Conservation (phyloP, 1,140 invertebrate species). For the Hycleus phaleratus region DNA sequence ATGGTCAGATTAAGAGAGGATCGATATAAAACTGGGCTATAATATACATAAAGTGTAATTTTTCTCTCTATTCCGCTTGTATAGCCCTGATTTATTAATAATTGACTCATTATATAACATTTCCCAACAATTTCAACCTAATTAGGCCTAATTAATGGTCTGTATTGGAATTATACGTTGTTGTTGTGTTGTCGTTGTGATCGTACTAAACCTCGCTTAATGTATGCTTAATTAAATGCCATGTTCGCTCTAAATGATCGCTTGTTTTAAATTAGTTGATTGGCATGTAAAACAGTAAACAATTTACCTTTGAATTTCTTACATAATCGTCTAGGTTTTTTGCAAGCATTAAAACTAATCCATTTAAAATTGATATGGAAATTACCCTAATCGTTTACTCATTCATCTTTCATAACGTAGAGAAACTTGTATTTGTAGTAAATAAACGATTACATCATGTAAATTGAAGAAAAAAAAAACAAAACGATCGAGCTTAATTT, state of each 20-base stretch:
- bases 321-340: not conserved
- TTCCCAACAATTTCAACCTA: conserved; percentile 1
- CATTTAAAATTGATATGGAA: not conserved
- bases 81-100: conserved; percentile 27
- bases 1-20: too few species aligned
- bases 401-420: too few species aligned
- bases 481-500: too few species aligned
- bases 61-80: conserved; percentile 3
- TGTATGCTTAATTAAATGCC: conserved; percentile 17
- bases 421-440: too few species aligned
- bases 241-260: conserved; percentile 19
- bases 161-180: conserved; percentile 3
- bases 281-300: conserved; percentile 21
- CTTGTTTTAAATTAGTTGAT: conserved; percentile 29
- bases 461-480: too few species aligned
- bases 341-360: not conserved
- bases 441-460: too few species aligned
- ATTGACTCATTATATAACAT: conserved; percentile 30
- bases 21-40: too few species aligned
- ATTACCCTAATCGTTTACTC: too few species aligned
- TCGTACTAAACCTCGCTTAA: not conserved
- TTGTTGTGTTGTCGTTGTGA: not conserved
- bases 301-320: too few species aligned
- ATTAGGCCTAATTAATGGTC: conserved; percentile 12
- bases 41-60: too few species aligned